A percentile compares a stretch with the other conserved stretches of the same genome.
These are phyloP conservation scores for Amorpha juglandis DNA, from an alignment of 2,888 invertebrate species.

Conservation along the genomic window DNA sequence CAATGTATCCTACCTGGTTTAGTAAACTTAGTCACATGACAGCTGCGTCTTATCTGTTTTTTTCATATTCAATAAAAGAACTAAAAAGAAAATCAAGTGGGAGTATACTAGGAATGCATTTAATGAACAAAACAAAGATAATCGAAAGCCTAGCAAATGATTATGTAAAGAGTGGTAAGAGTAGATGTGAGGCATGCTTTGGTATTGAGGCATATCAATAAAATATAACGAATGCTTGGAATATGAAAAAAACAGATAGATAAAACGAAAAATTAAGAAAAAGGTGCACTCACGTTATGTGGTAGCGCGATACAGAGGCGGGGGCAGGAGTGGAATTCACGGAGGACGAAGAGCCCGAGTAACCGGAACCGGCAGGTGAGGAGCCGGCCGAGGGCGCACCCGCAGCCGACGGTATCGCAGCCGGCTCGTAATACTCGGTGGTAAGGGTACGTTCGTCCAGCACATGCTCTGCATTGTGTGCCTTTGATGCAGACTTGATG, in stretches of 20 bases:
- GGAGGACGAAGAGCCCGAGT: slow-evolving; percentile 86
- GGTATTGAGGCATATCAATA: slow-evolving; percentile 11
- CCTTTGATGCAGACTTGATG: slow-evolving; percentile 97
- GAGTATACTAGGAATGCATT: slow-evolving; percentile 8
- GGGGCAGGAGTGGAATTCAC: slow-evolving; percentile 79
- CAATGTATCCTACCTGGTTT: slow-evolving; percentile 6
- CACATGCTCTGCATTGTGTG: slow-evolving; percentile 95
- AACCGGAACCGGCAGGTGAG: slow-evolving; percentile 84
- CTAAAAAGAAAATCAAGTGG: background rate
- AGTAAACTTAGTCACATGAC: slow-evolving; percentile 23
- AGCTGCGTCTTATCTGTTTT: slow-evolving; percentile 20
- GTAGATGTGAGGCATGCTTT: slow-evolving; percentile 20
- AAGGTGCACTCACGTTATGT: slow-evolving; percentile 73
- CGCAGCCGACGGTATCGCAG: slow-evolving; percentile 87
- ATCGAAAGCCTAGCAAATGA: background rate
- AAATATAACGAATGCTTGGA: slow-evolving; percentile 17
- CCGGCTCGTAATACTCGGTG: slow-evolving; percentile 96
- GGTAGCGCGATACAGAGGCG: slow-evolving; percentile 73
- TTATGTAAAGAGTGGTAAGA: slow-evolving; percentile 10
- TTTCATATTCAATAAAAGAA: slow-evolving; percentile 17
- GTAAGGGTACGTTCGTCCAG: slow-evolving; percentile 94
- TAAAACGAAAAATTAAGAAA: slow-evolving; percentile 18
- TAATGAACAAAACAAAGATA: slow-evolving; percentile 8
- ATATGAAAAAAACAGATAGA: slow-evolving; percentile 25
- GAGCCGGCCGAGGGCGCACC: slow-evolving; percentile 83